Base-by-base conservation (phyloP, 2,888 invertebrate genomes). In the Tenthredo livida region DNA sequence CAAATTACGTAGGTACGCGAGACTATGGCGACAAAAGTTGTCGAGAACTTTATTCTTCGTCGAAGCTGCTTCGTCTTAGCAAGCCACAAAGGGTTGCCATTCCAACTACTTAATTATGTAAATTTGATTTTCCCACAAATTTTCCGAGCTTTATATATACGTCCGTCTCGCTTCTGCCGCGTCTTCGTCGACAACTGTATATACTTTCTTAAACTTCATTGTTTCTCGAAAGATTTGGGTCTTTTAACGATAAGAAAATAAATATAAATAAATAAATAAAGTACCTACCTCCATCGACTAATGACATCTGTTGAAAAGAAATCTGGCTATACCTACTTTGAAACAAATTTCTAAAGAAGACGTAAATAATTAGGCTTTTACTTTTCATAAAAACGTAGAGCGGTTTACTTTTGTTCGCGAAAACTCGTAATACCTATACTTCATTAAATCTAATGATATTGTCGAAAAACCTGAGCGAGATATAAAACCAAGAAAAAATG, bases 81-180 rank as follows among this genome's bases (percentile, higher is more conserved):
- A 25, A 75, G n/a, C 75, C 75, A 75, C 75, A 50, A 75, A 75
- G 50, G 47, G 47, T 47, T 43, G 47, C 29, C 25, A 15, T 75
- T 47, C 75, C 47, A 47, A 43, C 75, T 75, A 75, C 37, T 75
- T 75, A 47, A 75, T 75, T 75, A 75, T 75, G 43, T 25, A 47
- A 75, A 75, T 75, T 75, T 15, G 75, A 75, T 75, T 75, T 29
- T 21, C 25, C 37, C 9, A 70, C 37, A 70, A 61, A 61, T 70
- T 70, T 37, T 70, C 37, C 37, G 17, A 70, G 25, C n/a, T 70
- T 70, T 70, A 37, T 17, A 37, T 17, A 21, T 37, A 9, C 37
- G 17, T 70, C 25, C 70, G 37, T 70, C 33, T 70, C 70, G 17
- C n/a, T 29, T 29, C 33, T 37, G 37, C 2, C 17, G 12, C n/a